Base-by-base conservation (phyloP, 2,113 vertebrate species). In the Alectura lathami region DNA sequence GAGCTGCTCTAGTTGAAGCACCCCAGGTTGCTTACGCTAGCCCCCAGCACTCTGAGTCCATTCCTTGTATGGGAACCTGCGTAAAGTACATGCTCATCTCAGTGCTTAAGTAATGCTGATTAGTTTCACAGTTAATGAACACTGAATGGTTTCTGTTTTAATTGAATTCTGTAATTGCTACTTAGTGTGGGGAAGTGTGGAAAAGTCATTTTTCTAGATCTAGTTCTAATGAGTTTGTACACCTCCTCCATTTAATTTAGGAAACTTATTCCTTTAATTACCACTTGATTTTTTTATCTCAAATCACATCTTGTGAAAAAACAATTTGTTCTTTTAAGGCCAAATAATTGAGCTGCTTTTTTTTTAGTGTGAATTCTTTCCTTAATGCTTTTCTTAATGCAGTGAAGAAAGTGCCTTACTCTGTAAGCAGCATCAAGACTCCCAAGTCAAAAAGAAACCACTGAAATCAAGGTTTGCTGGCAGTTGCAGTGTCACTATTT, bases 111-210 rank as follows among this genome's bases (percentile, higher is more conserved):
- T 69, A 79, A 43, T 64, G 29, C 20, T n/a, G 53, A 59, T 94
- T 59, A 47, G 47, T 79, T 82, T 93, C 74, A 83, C 63, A 62
- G 34, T 83, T 73, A 66, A 27, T 53, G 87, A 82, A 59, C 26
- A 24, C 36, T 85, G 54, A 54, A 73, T 83, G 62, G 63, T 53
- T 94, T 38, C 70, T 92, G 70, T 43, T 88, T 96, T 95, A 92
- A 89, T 89, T 92, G 16, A 73, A 95, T 89, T 93, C 57, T 3
- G 2, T 85, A 76, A 79, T 76, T 87, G 45, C 70, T 57, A 34
- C 6, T 57, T 79, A 85, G 42, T 34, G 30, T 89, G 70, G 34
- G 8, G 4, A 34, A 80, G 54, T 13, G 17, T 59, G 34, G 79
- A 80, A 68, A 91, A 85, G 57, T 76, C 1, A 9, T 68, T 92